phyloP scores from a whole-genome alignment of 2,888 invertebrate genomes.

The Polydrusus pterygomalis region DNA sequence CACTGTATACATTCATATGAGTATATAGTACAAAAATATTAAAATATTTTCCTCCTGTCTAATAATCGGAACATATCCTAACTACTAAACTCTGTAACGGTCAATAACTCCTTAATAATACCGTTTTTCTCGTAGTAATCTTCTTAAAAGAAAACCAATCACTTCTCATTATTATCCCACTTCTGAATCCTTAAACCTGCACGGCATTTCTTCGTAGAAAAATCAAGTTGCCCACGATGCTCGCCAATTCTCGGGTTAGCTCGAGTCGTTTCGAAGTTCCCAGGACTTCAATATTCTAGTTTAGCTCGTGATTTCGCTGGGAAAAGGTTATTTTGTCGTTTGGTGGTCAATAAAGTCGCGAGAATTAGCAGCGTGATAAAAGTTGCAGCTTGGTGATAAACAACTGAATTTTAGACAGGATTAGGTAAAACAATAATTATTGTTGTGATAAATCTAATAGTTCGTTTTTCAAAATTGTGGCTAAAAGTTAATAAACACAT shows the following conservation, averaged over 20 bases:
- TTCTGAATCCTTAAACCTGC: slow-evolving; percentile 39
- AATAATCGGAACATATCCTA: neutral
- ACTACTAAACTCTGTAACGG: slow-evolving; percentile 15
- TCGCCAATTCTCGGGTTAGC: slow-evolving; percentile 30
- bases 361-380: slow-evolving; percentile 12
- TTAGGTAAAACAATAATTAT: neutral
- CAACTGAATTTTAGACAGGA: neutral
- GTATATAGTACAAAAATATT: too few relatives aligned
- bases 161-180: slow-evolving; percentile 44
- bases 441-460: neutral
- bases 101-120: slow-evolving; percentile 26
- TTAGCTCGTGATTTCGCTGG: slow-evolving; percentile 35
- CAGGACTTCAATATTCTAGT: slow-evolving; percentile 40
- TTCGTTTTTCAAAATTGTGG: neutral
- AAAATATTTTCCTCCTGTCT: too few relatives aligned
- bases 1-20: too few relatives aligned
- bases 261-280: slow-evolving; percentile 38
- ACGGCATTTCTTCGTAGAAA: slow-evolving; percentile 38
- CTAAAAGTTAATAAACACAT: neutral
- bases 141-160: slow-evolving; percentile 32
- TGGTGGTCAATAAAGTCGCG: slow-evolving; percentile 19
- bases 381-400: slow-evolving; percentile 7
- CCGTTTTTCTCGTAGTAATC: slow-evolving; percentile 6
- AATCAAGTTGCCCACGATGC: slow-evolving; percentile 40
- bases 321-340: slow-evolving; percentile 14